Evolutionary conservation across 37 sponge, comb jelly and placozoan genomes (phyloP).

Genomic region (Trichoplax adhaerens): DNA sequence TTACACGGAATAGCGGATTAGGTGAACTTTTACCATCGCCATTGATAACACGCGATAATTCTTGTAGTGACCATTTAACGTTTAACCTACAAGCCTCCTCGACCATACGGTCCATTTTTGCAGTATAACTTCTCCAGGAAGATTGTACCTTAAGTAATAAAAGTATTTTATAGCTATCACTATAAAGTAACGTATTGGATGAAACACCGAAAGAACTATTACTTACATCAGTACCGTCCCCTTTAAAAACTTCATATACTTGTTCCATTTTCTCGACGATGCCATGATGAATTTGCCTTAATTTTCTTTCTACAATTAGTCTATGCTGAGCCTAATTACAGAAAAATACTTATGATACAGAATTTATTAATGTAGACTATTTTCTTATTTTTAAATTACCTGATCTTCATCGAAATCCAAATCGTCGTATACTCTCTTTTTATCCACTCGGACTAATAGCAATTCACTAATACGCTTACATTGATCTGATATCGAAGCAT

Average conservation of each 20-base stretch:
- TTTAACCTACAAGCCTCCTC: conserved; percentile 92
- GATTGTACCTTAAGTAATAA: conserved; percentile 1
- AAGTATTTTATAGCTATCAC: conserved; percentile 67
- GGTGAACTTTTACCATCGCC: conserved; percentile 86
- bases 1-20: conserved; percentile 81
- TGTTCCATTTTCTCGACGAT: conserved; percentile 46
- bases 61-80: conserved; percentile 93
- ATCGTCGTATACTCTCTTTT: conserved; percentile 69
- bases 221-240: conserved; percentile 11
- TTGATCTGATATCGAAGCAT: conserved; percentile 38
- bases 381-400: background rate
- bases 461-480: conserved; percentile 72
- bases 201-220: background rate
- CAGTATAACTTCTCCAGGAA: conserved; percentile 78
- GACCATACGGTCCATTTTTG: conserved; percentile 77
- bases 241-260: conserved; percentile 39
- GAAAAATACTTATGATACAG: background rate
- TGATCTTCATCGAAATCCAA: conserved; percentile 78
- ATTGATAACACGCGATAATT: conserved; percentile 63
- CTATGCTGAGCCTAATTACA: conserved; percentile 26
- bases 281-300: conserved; percentile 54
- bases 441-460: conserved; percentile 61
- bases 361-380: background rate
- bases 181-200: conserved; percentile 25
- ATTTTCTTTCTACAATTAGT: conserved; percentile 18